Evolutionary conservation across 2,888 invertebrate genomes (phyloP).

Genomic region (Cheilosia vulpina): DNA sequence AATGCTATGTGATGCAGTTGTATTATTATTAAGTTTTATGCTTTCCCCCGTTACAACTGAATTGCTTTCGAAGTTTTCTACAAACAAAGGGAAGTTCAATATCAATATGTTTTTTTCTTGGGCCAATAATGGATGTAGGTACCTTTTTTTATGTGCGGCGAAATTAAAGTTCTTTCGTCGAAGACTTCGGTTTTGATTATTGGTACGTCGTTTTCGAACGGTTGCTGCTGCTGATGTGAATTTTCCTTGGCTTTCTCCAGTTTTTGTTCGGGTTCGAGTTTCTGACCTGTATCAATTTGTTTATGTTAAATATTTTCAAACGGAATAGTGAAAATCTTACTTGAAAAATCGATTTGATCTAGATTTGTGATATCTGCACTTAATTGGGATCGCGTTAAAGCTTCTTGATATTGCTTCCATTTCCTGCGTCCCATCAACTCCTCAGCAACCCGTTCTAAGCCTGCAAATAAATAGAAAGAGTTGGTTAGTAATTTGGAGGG

Average conservation of each 20-base stretch:
- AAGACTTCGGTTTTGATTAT: constrained; percentile 54
- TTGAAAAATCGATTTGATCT: constrained; percentile 75
- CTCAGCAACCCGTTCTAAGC: constrained; percentile 98
- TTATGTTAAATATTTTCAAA: background rate
- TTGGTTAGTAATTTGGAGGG: background rate
- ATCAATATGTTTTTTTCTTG: background rate
- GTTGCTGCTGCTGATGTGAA: constrained; percentile 75
- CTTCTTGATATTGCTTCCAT: constrained; percentile 97
- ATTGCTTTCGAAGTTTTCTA: constrained; percentile 57
- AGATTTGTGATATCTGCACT: constrained; percentile 78
- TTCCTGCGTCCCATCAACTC: constrained; percentile 98
- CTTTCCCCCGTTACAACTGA: constrained; percentile 54
- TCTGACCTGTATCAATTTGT: constrained; percentile 24
- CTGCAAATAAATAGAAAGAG: constrained; percentile 84
- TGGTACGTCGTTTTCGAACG: constrained; percentile 61
- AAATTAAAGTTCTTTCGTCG: constrained; percentile 45
- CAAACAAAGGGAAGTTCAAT: constrained; percentile 5
- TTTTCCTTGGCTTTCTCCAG: constrained; percentile 63
- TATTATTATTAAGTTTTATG: constrained; percentile 65
- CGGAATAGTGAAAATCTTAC: constrained; percentile 45
- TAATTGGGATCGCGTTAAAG: constrained; percentile 85
- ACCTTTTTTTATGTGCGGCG: constrained; percentile 63
- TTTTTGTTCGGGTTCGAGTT: constrained; percentile 60
- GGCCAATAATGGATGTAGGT: background rate
- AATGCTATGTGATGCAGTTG: constrained; percentile 66